Evolutionary conservation across 2,113 vertebrate species (phyloP).

Genomic region (Platycercus adscitus): DNA sequence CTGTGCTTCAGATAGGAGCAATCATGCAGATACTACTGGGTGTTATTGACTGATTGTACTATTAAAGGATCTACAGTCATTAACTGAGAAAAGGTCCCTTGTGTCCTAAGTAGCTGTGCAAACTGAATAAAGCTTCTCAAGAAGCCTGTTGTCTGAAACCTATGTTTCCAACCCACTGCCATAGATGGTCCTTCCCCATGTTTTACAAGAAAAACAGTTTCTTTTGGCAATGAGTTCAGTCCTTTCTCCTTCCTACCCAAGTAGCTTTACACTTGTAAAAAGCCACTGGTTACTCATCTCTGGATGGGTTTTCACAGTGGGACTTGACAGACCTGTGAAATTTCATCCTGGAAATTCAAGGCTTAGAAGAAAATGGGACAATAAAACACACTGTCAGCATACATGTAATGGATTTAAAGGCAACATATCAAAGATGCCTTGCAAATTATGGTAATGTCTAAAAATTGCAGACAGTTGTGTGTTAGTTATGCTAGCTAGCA

Average conservation of each 20-base stretch:
- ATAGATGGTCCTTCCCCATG: background rate
- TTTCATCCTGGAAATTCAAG: slow-evolving; percentile 56
- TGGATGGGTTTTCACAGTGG: background rate
- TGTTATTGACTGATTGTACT: background rate
- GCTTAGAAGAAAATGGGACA: slow-evolving; percentile 33
- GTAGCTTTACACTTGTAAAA: background rate
- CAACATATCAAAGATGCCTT: slow-evolving; percentile 43
- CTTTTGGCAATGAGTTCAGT: slow-evolving; percentile 37
- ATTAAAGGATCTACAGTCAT: background rate
- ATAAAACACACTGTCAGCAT: background rate
- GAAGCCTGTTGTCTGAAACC: background rate
- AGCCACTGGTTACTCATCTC: background rate
- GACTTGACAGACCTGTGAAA: background rate
- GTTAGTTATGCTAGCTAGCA: background rate
- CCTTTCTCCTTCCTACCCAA: background rate
- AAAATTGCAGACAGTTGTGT: slow-evolving; percentile 30
- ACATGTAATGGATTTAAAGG: background rate
- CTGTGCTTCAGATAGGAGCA: background rate
- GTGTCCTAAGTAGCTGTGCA: background rate
- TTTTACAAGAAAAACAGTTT: slow-evolving; percentile 46
- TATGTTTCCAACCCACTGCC: background rate
- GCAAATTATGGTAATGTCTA: slow-evolving; percentile 40
- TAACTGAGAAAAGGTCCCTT: background rate
- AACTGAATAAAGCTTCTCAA: background rate
- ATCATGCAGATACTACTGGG: background rate